Evolutionary conservation across 2,888 invertebrate species (phyloP).

Genomic region (Cosmia trapezina): DNA sequence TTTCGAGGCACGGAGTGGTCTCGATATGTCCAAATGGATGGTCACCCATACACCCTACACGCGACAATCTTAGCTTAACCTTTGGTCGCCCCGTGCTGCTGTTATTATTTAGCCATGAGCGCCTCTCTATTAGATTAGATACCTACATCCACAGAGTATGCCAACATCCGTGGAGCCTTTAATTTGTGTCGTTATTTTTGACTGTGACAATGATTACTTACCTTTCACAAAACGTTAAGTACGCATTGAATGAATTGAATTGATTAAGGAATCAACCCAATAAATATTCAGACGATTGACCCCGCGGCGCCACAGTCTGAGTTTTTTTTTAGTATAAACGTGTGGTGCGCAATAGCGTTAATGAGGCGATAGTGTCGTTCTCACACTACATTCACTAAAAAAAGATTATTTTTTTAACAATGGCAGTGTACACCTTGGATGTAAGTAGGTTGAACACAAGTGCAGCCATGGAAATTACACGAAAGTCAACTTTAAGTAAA

Average conservation of each 20-base stretch:
- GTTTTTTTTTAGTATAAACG: slow-evolving; percentile 64
- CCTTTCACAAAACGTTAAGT: slow-evolving; percentile 44
- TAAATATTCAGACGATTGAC: slow-evolving; percentile 81
- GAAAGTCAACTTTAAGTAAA: slow-evolving; percentile 6
- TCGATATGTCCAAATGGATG: no score
- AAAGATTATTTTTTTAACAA: not conserved
- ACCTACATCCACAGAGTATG: not conserved
- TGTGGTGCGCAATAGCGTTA: slow-evolving; percentile 73
- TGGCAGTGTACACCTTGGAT: not conserved
- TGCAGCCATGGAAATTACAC: not conserved
- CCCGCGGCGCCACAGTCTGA: slow-evolving; percentile 69
- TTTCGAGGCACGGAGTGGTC: no score
- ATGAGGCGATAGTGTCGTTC: slow-evolving; percentile 36
- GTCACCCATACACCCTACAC: not conserved
- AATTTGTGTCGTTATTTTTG: slow-evolving; percentile 14
- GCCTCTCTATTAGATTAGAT: not conserved
- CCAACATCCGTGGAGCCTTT: not conserved
- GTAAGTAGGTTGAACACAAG: not conserved
- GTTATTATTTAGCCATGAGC: not conserved
- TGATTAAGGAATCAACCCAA: slow-evolving; percentile 76
- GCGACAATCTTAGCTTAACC: not conserved
- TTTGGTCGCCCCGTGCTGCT: not conserved
- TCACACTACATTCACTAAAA: slow-evolving; percentile 17
- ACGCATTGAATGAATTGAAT: slow-evolving; percentile 74
- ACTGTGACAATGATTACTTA: slow-evolving; percentile 41